Evolutionary conservation across 2,797 vertebrate species (phyloP).

Genomic region (Mico argentatus): DNA sequence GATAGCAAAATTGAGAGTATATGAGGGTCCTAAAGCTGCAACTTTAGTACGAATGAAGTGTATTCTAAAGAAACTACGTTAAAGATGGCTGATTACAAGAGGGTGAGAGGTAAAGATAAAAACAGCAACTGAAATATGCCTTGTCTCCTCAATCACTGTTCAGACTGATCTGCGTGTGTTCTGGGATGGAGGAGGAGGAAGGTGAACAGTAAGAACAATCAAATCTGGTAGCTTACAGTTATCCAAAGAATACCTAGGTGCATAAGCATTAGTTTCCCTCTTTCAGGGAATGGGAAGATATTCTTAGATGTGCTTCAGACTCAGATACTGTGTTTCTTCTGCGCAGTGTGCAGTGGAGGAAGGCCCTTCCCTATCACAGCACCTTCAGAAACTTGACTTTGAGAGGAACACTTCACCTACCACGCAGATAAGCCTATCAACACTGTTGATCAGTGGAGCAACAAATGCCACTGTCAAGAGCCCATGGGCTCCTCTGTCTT

Average conservation of each 20-base stretch:
- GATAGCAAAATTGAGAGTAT: not conserved
- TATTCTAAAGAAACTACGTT: not conserved
- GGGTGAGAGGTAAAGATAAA: not conserved
- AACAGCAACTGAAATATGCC: not conserved
- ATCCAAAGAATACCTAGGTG: not conserved
- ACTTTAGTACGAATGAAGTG: not conserved
- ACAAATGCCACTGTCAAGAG: not conserved
- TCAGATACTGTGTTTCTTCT: not conserved
- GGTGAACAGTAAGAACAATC: not conserved
- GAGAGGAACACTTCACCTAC: not conserved
- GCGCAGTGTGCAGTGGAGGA: not conserved
- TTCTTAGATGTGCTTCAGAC: not conserved
- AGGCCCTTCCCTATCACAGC: not conserved
- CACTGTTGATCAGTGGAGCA: not conserved
- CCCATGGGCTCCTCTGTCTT: not conserved
- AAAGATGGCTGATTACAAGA: not conserved
- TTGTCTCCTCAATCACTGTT: not conserved
- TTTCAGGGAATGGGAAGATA: not conserved
- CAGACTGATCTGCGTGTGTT: not conserved
- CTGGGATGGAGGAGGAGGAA: not conserved
- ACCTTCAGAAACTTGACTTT: not conserved
- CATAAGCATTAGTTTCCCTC: not conserved
- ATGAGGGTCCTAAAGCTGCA: not conserved
- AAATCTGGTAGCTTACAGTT: not conserved
- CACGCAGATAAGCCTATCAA: not conserved